Percentiles rank a stretch among this genome's conserved stretches.
phyloP scores from a whole-genome alignment of 2,888 invertebrate species.

The Creontiades dilutus region DNA sequence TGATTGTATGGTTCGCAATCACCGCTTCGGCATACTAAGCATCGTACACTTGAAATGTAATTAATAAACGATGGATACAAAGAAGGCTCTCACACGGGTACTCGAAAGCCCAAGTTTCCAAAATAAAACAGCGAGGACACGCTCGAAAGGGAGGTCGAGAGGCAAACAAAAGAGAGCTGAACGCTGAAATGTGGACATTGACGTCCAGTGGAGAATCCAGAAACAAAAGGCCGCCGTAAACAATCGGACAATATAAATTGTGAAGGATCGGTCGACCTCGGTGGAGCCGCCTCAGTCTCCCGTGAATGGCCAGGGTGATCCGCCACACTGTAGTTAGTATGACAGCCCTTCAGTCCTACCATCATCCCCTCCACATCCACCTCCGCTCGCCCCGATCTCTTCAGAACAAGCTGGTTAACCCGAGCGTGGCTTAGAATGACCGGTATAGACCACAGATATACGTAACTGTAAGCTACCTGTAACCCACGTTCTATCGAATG shows the following conservation, averaged over 20 bases:
- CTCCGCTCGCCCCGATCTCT: too few relatives aligned
- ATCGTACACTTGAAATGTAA: too few relatives aligned
- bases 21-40: background rate
- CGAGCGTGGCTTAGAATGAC: too few relatives aligned
- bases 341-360: too few relatives aligned
- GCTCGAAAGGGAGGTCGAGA: background rate
- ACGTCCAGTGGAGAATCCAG: background rate
- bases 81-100: background rate
- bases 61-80: background rate
- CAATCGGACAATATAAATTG: conserved; percentile 8
- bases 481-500: too few relatives aligned
- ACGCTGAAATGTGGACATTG: conserved; percentile 14
- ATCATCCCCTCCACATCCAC: too few relatives aligned
- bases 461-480: too few relatives aligned
- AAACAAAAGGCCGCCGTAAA: background rate
- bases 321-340: background rate
- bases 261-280: background rate
- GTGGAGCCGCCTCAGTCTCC: background rate
- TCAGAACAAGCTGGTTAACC: too few relatives aligned
- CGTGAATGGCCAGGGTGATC: background rate
- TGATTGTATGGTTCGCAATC: too few relatives aligned
- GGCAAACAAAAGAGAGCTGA: background rate
- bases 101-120: background rate
- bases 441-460: too few relatives aligned
- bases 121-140: background rate